A percentile compares a stretch with the other conserved stretches of the same genome.
Conservation (phyloP, 2,113 vertebrate genomes). For the Zapus hudsonius region DNA sequence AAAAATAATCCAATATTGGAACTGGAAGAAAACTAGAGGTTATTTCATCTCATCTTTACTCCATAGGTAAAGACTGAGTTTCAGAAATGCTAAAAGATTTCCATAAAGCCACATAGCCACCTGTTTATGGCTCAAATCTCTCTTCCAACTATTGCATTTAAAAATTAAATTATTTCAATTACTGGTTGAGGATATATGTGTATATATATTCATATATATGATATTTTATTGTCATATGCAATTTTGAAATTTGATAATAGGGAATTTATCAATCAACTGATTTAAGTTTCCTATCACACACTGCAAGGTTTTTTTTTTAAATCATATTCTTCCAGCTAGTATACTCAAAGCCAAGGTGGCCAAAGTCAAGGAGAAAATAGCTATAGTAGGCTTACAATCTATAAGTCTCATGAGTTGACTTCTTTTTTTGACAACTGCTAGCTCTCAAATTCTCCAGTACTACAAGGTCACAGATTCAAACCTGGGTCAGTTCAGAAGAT, state of each 20-base stretch:
- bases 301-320: background rate
- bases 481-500: background rate
- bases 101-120: background rate
- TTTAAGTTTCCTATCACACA: background rate
- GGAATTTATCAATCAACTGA: background rate
- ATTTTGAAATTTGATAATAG: background rate
- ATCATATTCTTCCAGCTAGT: background rate
- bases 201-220: background rate
- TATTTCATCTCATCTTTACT: background rate
- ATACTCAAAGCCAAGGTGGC: background rate
- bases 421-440: conserved; percentile 3
- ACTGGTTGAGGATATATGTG: background rate
- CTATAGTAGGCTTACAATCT: background rate
- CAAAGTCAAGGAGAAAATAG: background rate
- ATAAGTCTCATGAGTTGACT: background rate
- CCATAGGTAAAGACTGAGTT: background rate
- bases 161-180: background rate
- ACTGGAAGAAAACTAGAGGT: background rate
- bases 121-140: background rate
- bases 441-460: background rate
- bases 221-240: background rate
- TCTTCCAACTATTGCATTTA: background rate
- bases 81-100: background rate
- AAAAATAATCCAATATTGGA: background rate
- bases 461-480: background rate